phyloP scores from a whole-genome alignment of 1,140 invertebrate species.

The Hestina assimilis region DNA sequence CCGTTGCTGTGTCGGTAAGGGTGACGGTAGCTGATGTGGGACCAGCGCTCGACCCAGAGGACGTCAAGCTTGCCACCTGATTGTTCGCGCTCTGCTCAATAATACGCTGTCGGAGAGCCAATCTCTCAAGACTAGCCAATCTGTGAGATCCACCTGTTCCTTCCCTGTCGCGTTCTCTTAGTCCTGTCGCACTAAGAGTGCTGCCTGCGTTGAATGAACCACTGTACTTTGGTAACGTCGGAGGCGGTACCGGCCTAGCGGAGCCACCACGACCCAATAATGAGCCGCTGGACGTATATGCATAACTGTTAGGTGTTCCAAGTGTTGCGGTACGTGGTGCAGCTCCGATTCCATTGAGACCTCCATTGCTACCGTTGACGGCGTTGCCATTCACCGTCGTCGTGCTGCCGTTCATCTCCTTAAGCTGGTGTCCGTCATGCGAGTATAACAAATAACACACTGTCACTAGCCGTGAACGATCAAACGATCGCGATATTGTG shows the following conservation, averaged over 20 bases:
- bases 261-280: slow-evolving; percentile 66
- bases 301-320: slow-evolving; percentile 70
- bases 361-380: slow-evolving; percentile 67
- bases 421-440: slow-evolving; percentile 58
- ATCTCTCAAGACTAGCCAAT: slow-evolving; percentile 84
- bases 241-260: slow-evolving; percentile 80
- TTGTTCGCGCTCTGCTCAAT: slow-evolving; percentile 80
- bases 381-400: slow-evolving; percentile 68
- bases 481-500: slow-evolving; percentile 52
- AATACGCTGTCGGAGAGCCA: slow-evolving; percentile 84
- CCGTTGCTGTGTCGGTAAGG: slow-evolving; percentile 73
- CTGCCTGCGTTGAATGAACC: slow-evolving; percentile 71
- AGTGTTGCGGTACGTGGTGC: slow-evolving; percentile 67
- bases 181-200: slow-evolving; percentile 63
- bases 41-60: slow-evolving; percentile 45
- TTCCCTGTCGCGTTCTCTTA: slow-evolving; percentile 72
- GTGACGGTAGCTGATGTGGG: slow-evolving; percentile 69
- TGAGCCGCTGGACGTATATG: slow-evolving; percentile 70
- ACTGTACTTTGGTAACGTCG: slow-evolving; percentile 83
- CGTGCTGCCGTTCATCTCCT: slow-evolving; percentile 74
- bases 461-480: slow-evolving; percentile 60
- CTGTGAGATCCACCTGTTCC: slow-evolving; percentile 81
- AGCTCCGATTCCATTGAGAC: slow-evolving; percentile 62
- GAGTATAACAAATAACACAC: slow-evolving; percentile 64
- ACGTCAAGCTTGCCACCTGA: slow-evolving; percentile 47